Conservation (phyloP, 2,113 vertebrate species). For the Eulacestoma nigropectus region DNA sequence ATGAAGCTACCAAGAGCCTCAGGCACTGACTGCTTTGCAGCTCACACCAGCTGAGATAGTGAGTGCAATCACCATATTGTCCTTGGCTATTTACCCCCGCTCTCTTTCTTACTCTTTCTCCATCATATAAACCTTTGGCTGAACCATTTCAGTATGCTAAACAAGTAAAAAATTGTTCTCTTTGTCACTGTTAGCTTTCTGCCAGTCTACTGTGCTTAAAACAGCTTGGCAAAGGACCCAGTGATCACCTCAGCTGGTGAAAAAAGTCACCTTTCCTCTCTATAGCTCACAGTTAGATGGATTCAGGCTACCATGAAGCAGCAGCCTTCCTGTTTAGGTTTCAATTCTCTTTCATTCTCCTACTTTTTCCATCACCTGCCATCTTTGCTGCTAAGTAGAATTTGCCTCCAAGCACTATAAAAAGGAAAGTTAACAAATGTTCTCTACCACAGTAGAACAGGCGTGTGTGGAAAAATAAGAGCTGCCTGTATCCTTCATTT, state of each 20-base stretch:
- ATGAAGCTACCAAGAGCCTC: neutral
- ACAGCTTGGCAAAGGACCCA: neutral
- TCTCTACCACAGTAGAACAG: neutral
- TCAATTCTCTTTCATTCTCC: neutral
- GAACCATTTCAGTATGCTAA: neutral
- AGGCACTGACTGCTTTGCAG: neutral
- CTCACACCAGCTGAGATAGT: neutral
- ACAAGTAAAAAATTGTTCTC: neutral
- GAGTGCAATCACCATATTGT: neutral
- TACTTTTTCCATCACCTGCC: constrained; percentile 6
- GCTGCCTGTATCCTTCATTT: neutral
- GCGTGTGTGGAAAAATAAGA: neutral
- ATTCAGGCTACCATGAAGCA: neutral
- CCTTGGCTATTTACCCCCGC: neutral
- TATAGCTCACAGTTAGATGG: neutral
- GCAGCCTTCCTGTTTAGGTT: neutral
- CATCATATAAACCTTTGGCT: neutral
- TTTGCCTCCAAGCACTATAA: neutral
- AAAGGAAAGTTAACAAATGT: neutral
- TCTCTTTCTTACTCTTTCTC: neutral
- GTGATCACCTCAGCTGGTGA: neutral
- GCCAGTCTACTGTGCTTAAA: neutral
- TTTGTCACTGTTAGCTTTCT: neutral
- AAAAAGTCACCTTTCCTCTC: neutral
- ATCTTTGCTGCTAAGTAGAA: neutral